Evolutionary conservation across 2,113 vertebrate genomes (phyloP).

Genomic region (Crypturellus undulatus): DNA sequence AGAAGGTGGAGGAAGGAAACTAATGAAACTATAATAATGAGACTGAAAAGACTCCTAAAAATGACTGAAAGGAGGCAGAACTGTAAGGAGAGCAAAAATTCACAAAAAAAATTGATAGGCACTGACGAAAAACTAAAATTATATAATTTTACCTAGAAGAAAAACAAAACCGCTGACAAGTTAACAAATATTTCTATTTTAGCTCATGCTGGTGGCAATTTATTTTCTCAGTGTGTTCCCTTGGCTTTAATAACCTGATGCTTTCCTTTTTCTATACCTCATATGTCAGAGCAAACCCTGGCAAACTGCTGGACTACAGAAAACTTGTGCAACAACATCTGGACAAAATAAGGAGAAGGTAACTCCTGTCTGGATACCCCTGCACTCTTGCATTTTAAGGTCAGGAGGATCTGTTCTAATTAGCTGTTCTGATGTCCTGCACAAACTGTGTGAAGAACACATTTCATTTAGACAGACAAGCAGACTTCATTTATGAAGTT

Average conservation of each 20-base stretch:
- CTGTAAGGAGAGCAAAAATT: not conserved
- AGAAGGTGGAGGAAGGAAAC: not conserved
- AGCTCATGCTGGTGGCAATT: conserved; percentile 42
- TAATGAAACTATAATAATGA: not conserved
- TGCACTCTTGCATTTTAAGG: not conserved
- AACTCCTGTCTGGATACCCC: not conserved
- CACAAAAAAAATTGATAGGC: not conserved
- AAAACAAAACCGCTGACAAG: not conserved
- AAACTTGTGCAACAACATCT: conserved; percentile 2
- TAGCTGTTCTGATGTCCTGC: not conserved
- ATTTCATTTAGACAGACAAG: not conserved
- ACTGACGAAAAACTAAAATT: not conserved
- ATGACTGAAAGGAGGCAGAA: not conserved
- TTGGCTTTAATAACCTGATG: conserved; percentile 35
- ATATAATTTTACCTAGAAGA: not conserved
- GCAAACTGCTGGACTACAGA: conserved; percentile 35
- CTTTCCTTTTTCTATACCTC: conserved; percentile 5
- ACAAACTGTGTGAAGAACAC: not conserved
- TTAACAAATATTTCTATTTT: conserved; percentile 51
- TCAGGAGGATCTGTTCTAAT: not conserved
- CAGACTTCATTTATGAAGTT: not conserved
- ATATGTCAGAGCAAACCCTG: not conserved
- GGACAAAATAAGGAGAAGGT: not conserved
- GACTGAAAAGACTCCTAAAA: not conserved
- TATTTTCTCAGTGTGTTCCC: conserved; percentile 30